Percentiles rank a stretch among this genome's conserved stretches.
Evolutionary conservation across 2,888 invertebrate genomes (phyloP).

Genomic region (Watsonalla binaria): DNA sequence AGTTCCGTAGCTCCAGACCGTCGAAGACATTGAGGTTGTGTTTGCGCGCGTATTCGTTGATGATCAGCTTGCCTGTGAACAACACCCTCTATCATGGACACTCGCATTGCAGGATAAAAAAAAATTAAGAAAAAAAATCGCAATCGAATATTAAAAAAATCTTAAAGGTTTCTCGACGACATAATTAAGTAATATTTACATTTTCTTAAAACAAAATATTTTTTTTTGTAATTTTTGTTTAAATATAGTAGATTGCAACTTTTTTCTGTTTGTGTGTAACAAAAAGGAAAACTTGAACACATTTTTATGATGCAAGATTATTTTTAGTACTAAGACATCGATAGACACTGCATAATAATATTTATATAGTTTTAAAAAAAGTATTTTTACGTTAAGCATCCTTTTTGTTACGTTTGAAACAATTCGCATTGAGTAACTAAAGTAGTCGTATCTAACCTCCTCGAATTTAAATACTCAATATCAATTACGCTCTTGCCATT

Average conservation of each 20-base stretch:
- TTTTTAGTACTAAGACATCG: too few relatives aligned
- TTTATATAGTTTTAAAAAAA: too few relatives aligned
- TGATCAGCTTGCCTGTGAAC: constrained; percentile 83
- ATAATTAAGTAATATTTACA: background rate
- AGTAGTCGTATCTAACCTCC: background rate
- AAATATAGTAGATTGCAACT: too few relatives aligned
- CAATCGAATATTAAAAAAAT: background rate
- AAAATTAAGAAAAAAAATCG: background rate
- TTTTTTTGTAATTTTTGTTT: background rate
- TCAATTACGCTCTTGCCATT: background rate
- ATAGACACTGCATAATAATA: too few relatives aligned
- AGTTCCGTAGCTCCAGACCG: constrained; percentile 85
- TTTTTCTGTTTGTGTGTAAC: too few relatives aligned
- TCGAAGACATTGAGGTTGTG: constrained; percentile 88
- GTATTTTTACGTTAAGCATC: background rate
- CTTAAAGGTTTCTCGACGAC: background rate
- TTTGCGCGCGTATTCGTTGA: constrained; percentile 86
- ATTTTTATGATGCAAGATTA: too few relatives aligned
- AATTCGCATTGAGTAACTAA: background rate
- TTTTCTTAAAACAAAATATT: background rate
- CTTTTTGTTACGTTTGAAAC: background rate
- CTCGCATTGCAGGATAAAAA: constrained; percentile 33
- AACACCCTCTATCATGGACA: constrained; percentile 30
- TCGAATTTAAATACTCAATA: background rate
- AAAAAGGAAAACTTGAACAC: too few relatives aligned